Base-by-base conservation (phyloP, 1,140 invertebrate genomes). In the Trachelipus rathkii region DNA sequence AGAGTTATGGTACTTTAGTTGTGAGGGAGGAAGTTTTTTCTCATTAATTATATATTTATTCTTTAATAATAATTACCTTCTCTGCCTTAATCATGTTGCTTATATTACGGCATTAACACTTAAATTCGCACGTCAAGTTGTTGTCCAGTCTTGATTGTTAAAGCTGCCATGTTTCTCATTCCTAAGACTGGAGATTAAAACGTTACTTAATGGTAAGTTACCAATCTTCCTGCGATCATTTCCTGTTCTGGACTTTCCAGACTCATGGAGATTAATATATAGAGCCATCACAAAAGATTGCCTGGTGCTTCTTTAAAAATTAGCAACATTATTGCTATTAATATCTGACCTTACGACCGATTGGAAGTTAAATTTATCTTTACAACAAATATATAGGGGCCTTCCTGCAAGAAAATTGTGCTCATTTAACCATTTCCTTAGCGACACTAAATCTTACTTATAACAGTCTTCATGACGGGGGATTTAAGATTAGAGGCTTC, bases 311-410 rank as follows among this genome's bases (percentile, higher is more conserved):
- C 73, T 0, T 68, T 82, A 10, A 44, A 76, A 9, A 6, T 82
- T 45, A 71, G n/a, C n/a, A n/a, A n/a, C n/a, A 77, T 24, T 23
- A 44, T 53, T 72, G 78, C 15, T 69, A 77, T 19, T 73, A n/a
- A n/a, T 82, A 11, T 21, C 46, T 15, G 77, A 76, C 21, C 73
- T 82, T 11, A 21, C 53, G 3, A 77, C 71, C 10, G 70, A 81
- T 10, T 76, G 81, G 69, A 21, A 75, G 10, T 85, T 97, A 70
- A 94, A 97, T 85, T 85, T 97, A 10, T 92, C 92, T 73, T 89
- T n/a, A 92, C 83, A 96, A 95, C 85, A 94, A 95, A 85, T 93
- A 96, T 85, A 91, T n/a, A n/a, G 91, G 88, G 88, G 88, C 23
- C 88, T 96, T 82, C 93, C 94, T 13, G 90, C 92, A 78, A 92